These are phyloP conservation scores for Phasianus colchicus DNA, from an alignment of 2,113 vertebrate species.

Conservation along the genomic window DNA sequence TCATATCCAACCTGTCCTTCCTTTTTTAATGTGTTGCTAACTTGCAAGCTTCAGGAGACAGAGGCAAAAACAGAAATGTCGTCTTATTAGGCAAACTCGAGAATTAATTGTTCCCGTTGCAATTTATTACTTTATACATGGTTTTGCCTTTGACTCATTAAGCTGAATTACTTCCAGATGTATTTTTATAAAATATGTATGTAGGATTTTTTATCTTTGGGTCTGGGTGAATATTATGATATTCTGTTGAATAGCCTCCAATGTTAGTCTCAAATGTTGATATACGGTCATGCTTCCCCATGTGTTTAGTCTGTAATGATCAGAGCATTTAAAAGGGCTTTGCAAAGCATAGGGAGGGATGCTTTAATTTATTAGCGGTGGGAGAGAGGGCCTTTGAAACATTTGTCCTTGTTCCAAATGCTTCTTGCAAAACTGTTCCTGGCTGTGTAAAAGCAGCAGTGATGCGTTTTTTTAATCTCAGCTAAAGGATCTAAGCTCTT, in stretches of 20 bases:
- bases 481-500: background rate
- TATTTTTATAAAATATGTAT: background rate
- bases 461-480: background rate
- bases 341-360: background rate
- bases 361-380: background rate
- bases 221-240: background rate
- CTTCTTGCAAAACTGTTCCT: background rate
- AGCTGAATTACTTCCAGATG: slow-evolving; percentile 12
- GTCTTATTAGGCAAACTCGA: background rate
- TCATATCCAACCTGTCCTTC: background rate
- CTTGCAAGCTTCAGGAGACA: background rate
- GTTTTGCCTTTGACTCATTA: background rate
- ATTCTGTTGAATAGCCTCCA: slow-evolving; percentile 10
- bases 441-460: accelerated
- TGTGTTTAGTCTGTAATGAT: slow-evolving; percentile 34
- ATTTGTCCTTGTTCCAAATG: background rate
- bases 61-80: background rate
- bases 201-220: slow-evolving; percentile 1
- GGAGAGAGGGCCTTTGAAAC: background rate
- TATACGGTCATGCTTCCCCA: background rate
- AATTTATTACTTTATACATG: background rate
- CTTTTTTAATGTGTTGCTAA: background rate
- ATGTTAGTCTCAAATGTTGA: background rate
- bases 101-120: background rate
- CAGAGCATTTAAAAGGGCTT: background rate